These are phyloP conservation scores for Idaea dimidiata DNA, from an alignment of 2,888 invertebrate genomes.

Conservation along the genomic window DNA sequence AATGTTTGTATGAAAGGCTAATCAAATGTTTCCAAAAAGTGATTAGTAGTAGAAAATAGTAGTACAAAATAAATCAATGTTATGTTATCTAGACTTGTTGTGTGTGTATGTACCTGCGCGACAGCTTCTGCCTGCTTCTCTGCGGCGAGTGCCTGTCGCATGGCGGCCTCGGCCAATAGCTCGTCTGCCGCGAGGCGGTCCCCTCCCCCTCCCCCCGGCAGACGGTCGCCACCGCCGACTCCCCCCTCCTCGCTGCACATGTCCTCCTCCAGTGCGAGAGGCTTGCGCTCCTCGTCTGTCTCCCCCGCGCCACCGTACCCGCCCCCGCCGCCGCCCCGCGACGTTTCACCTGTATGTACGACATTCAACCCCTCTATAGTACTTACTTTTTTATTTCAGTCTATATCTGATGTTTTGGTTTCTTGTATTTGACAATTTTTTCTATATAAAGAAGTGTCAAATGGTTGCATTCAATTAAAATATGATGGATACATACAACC, in stretches of 20 bases:
- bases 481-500: too few species aligned
- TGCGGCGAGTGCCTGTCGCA: slow-evolving; percentile 70
- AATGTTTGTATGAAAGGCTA: too few species aligned
- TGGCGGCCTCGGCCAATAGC: slow-evolving; percentile 79
- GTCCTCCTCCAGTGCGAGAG: slow-evolving; percentile 55
- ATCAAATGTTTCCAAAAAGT: too few species aligned
- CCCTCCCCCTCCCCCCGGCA: slow-evolving; percentile 81
- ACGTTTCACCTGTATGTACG: neutral
- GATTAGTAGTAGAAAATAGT: too few species aligned
- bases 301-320: slow-evolving; percentile 46
- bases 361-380: too few species aligned
- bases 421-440: too few species aligned
- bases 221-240: too few species aligned
- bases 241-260: slow-evolving; percentile 60
- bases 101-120: slow-evolving; percentile 20
- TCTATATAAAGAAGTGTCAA: too few species aligned
- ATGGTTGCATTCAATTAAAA: too few species aligned
- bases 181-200: slow-evolving; percentile 84
- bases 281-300: slow-evolving; percentile 67
- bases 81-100: neutral
- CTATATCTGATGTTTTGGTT: too few species aligned
- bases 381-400: too few species aligned
- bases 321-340: slow-evolving; percentile 19
- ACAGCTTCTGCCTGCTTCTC: slow-evolving; percentile 72
- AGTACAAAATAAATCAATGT: too few species aligned